These are phyloP conservation scores for Anolis carolinensis DNA, from an alignment of 2,113 vertebrate genomes.

Conservation along the genomic window DNA sequence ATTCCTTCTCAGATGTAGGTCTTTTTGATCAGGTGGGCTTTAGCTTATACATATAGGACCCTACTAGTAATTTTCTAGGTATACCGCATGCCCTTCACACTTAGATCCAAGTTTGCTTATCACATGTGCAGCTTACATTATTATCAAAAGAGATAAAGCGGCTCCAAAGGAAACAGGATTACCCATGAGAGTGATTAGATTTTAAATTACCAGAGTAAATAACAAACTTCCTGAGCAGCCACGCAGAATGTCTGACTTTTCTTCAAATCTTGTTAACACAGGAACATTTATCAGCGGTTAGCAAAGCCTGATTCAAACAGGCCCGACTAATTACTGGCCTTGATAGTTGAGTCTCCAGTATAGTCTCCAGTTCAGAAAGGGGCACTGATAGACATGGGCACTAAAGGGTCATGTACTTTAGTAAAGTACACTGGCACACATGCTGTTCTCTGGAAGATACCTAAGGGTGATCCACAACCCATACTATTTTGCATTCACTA, in stretches of 20 bases:
- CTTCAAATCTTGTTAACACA: conserved; percentile 49
- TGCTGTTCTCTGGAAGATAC: background rate
- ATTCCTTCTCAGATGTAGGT: background rate
- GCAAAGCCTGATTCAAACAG: conserved; percentile 43
- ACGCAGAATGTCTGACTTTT: conserved; percentile 60
- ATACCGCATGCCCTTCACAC: conserved; percentile 68
- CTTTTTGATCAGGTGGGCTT: conserved; percentile 5
- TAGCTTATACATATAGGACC: background rate
- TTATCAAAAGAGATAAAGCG: conserved; percentile 57
- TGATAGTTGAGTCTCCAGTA: conserved; percentile 22
- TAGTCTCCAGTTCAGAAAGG: conserved; percentile 11
- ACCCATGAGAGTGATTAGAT: conserved; percentile 70
- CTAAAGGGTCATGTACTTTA: background rate
- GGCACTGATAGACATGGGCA: background rate
- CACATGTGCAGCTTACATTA: conserved; percentile 56
- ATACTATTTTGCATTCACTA: background rate
- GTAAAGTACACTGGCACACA: background rate
- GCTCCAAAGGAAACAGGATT: conserved; percentile 68
- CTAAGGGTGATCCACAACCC: background rate
- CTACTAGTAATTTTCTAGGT: conserved; percentile 55
- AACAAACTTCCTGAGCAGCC: conserved; percentile 38
- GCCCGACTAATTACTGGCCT: conserved; percentile 26
- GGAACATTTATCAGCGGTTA: conserved; percentile 56
- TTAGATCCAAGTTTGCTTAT: conserved; percentile 60
- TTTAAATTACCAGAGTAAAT: conserved; percentile 69